Evolutionary conservation across 1,140 invertebrate genomes (phyloP).

Genomic region (Eurosta solidaginis): DNA sequence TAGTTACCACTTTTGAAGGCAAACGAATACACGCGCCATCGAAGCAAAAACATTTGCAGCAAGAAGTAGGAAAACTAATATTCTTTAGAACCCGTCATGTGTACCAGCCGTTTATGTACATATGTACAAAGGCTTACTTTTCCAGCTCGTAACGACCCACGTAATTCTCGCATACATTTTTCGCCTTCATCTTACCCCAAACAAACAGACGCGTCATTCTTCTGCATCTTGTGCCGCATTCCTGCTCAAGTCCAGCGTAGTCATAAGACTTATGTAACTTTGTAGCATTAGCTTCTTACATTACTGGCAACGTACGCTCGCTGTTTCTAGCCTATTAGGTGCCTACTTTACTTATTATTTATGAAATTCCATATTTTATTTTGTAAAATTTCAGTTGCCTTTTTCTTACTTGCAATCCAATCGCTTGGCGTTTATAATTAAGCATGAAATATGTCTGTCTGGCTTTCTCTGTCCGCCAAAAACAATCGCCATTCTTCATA

Average conservation of each 20-base stretch:
- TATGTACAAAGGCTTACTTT: neutral
- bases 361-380: slow-evolving; percentile 22
- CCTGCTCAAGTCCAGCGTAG: too few relatives aligned
- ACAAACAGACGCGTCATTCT: neutral
- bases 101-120: neutral
- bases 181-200: neutral
- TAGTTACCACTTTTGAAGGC: neutral
- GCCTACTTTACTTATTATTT: slow-evolving; percentile 42
- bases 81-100: neutral
- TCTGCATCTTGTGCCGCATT: neutral
- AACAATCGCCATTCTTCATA: slow-evolving; percentile 2
- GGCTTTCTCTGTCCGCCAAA: slow-evolving; percentile 53
- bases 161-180: slow-evolving; percentile 16
- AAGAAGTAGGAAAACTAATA: neutral
- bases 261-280: too few relatives aligned
- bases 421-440: slow-evolving; percentile 57
- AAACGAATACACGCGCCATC: neutral
- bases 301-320: neutral
- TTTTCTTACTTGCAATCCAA: slow-evolving; percentile 43
- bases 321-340: neutral
- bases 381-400: neutral
- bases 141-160: neutral
- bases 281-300: too few relatives aligned
- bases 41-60: neutral
- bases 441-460: slow-evolving; percentile 57